Conservation (phyloP, 2,113 vertebrate species). For the Otocyon megalotis region DNA sequence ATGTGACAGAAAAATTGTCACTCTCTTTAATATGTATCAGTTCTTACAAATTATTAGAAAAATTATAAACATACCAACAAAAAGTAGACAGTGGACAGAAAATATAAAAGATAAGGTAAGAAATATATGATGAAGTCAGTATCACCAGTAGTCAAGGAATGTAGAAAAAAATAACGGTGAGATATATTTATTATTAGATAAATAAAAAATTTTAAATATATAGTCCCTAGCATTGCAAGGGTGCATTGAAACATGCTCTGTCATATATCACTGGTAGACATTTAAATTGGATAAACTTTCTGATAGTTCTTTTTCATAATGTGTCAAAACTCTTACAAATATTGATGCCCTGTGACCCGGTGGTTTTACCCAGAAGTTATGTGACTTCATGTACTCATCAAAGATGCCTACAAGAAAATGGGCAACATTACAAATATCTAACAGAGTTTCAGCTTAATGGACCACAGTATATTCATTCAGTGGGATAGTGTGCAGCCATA, state of each 20-base stretch:
- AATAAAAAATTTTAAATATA: not conserved
- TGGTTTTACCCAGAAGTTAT: not conserved
- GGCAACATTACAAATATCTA: not conserved
- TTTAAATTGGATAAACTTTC: not conserved
- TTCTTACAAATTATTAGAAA: constrained; percentile 30
- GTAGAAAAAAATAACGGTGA: not conserved
- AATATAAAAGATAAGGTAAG: not conserved
- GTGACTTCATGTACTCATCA: not conserved
- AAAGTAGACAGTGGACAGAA: not conserved
- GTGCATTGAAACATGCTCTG: not conserved
- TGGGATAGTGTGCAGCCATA: not conserved
- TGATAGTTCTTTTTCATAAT: not conserved
- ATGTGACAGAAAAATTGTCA: not conserved
- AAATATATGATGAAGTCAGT: not conserved
- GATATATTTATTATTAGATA: not conserved
- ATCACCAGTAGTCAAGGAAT: not conserved
- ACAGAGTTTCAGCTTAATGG: not conserved
- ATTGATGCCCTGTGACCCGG: not conserved
- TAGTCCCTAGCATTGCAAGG: not conserved
- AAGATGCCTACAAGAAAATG: not conserved
- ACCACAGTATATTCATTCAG: not conserved
- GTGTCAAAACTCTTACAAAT: not conserved
- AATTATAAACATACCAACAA: not conserved
- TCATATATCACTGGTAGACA: not conserved
- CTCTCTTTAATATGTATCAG: not conserved